phyloP scores from a whole-genome alignment of 2,113 vertebrate genomes.

The Tympanuchus pallidicinctus region DNA sequence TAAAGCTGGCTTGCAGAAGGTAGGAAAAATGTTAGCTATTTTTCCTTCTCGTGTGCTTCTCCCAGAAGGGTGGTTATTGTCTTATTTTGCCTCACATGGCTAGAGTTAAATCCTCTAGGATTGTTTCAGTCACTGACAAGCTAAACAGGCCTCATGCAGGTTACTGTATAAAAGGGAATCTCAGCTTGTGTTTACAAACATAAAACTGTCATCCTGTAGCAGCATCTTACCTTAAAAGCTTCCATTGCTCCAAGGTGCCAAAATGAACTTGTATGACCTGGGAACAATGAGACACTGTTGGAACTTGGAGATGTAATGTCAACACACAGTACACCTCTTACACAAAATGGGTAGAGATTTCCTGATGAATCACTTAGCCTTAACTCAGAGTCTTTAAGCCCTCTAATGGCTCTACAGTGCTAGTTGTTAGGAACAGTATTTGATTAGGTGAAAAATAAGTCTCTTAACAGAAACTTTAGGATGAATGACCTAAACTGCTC shows the following conservation, averaged over 20 bases:
- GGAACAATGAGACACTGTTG: neutral
- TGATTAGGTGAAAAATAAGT: neutral
- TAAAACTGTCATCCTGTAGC: neutral
- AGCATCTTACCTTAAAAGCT: neutral
- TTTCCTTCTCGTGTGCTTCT: neutral
- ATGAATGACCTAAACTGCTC: neutral
- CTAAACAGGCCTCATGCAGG: neutral
- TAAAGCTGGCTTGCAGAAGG: slow-evolving; percentile 66
- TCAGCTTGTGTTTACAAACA: neutral
- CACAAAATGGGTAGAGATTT: neutral
- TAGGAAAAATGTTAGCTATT: slow-evolving; percentile 12
- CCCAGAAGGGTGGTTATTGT: neutral
- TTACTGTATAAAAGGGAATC: neutral
- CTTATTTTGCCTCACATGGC: neutral
- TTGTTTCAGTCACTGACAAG: neutral
- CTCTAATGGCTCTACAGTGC: neutral
- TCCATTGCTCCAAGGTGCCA: neutral
- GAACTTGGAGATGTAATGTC: neutral
- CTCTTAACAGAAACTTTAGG: neutral
- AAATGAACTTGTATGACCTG: neutral
- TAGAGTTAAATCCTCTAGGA: neutral
- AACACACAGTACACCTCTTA: neutral
- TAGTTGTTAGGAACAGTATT: neutral
- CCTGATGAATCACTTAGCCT: neutral
- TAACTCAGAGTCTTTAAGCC: neutral